phyloP scores from a whole-genome alignment of 2,888 invertebrate genomes.

The Drosophila bunnanda region DNA sequence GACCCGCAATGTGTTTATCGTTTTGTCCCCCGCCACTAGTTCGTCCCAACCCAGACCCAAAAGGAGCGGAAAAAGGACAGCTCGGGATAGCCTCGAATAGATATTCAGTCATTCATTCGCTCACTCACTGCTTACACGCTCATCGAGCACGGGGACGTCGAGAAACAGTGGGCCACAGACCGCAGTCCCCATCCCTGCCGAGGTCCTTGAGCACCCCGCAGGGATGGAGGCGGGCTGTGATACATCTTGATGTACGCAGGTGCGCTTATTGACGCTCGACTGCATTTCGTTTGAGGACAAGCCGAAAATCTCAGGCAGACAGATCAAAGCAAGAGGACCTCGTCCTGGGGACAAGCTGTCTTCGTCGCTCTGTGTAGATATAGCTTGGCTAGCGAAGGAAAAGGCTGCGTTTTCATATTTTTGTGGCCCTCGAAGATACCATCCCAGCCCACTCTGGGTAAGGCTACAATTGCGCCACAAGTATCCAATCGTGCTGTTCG shows the following conservation, averaged over 20 bases:
- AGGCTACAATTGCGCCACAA: constrained; percentile 79
- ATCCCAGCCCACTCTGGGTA: constrained; percentile 55
- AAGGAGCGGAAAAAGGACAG: constrained; percentile 58
- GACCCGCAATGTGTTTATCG: constrained; percentile 82
- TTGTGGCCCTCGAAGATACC: constrained; percentile 56
- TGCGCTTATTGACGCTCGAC: constrained; percentile 83
- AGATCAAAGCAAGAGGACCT: constrained; percentile 75
- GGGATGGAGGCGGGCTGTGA: constrained; percentile 10
- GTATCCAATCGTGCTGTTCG: constrained; percentile 41
- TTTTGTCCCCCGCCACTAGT: constrained; percentile 75
- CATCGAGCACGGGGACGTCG: constrained; percentile 73
- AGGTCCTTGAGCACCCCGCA: constrained; percentile 5
- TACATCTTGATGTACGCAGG: constrained; percentile 79
- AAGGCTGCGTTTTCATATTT: constrained; percentile 78
- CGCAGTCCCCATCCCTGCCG: neutral
- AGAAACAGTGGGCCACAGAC: constrained; percentile 31
- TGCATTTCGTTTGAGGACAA: constrained; percentile 78
- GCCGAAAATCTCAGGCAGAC: constrained; percentile 74
- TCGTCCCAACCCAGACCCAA: neutral
- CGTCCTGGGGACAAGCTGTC: constrained; percentile 43
- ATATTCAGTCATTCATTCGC: constrained; percentile 66
- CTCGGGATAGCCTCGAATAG: constrained; percentile 51
- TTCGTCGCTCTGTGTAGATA: constrained; percentile 48
- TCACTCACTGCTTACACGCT: constrained; percentile 80
- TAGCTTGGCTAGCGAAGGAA: constrained; percentile 55